phyloP scores from a whole-genome alignment of 2,797 vertebrate genomes.

The Distichodus sexfasciatus region DNA sequence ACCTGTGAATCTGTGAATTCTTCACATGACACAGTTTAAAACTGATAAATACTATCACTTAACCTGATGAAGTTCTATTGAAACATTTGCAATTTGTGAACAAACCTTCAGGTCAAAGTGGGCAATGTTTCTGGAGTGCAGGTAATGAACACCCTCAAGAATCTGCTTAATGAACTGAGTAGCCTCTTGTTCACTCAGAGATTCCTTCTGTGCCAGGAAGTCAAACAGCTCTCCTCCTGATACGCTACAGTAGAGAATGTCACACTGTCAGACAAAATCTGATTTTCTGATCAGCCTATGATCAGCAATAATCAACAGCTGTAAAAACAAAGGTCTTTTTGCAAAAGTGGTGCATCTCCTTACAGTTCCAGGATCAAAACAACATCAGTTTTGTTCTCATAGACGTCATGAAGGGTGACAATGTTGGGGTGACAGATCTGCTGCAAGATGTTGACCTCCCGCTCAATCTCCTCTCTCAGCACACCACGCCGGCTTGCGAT shows the following conservation, averaged over 20 bases:
- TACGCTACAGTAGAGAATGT: constrained; percentile 69
- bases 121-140: constrained; percentile 88
- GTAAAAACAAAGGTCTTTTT: background rate
- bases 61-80: background rate
- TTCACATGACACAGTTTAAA: too few relatives aligned
- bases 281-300: too few relatives aligned
- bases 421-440: constrained; percentile 87
- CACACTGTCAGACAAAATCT: too few relatives aligned
- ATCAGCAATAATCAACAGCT: too few relatives aligned
- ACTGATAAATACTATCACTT: background rate
- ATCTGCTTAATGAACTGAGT: constrained; percentile 97
- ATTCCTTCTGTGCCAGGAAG: constrained; percentile 92
- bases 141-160: constrained; percentile 89
- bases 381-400: constrained; percentile 91
- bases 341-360: constrained; percentile 61
- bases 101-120: constrained; percentile 96
- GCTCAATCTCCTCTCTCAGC: constrained; percentile 84
- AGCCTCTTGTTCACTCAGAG: constrained; percentile 93
- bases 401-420: constrained; percentile 87
- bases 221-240: constrained; percentile 92
- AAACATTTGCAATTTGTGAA: background rate
- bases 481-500: constrained; percentile 86
- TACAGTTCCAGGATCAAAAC: constrained; percentile 96
- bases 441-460: constrained; percentile 90
- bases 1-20: too few relatives aligned